Evolutionary conservation across 2,888 invertebrate genomes (phyloP), one percentile per base, ranked within the genome.

Genomic region (Argyresthia albistria): DNA sequence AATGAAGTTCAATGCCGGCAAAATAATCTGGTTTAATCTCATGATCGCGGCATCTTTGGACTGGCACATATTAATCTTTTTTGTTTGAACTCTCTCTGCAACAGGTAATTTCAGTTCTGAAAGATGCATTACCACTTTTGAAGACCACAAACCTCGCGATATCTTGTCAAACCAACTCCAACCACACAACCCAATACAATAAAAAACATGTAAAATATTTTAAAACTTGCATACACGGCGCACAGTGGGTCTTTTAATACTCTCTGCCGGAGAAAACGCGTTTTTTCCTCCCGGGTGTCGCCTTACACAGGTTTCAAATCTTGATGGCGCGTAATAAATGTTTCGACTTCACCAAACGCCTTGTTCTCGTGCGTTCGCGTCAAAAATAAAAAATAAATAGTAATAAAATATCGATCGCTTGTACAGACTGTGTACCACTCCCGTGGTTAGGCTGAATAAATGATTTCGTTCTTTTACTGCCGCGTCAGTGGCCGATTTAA

Each of bases 251-350:
- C 15, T 8, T 16, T 46, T 46, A 15, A 14, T 14, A 46, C n/a
- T 10, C 10, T 46, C 14, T 12, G 46, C 46, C 25, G 46, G 14
- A 25, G n/a, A 46, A 46, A 46, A 46, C 14, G 25, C 14, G 15
- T 46, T 46, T 46, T 25, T 16, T 10, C 14, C 62, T 61, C 57
- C 58, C 59, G 57, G 74, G 84, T 83, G 81, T 84, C 81, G 66
- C 42, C 71, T 83, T 82, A 84, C 84, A 82, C 62, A 74, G 62
- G 66, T 25, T 74, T 76, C 67, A 73, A 79, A 80, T 83, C 73
- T 81, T 82, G 82, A 83, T 79, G 76, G 80, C 64, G 62, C 67
- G 79, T 83, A 76, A 80, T 79, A 80, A 83, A 84, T 80, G 77
- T 72, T 75, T 79, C 76, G 79, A 66, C 74, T 73, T 71, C 70